Conservation (phyloP, 1,140 invertebrate species). For the Drusus annulatus region DNA sequence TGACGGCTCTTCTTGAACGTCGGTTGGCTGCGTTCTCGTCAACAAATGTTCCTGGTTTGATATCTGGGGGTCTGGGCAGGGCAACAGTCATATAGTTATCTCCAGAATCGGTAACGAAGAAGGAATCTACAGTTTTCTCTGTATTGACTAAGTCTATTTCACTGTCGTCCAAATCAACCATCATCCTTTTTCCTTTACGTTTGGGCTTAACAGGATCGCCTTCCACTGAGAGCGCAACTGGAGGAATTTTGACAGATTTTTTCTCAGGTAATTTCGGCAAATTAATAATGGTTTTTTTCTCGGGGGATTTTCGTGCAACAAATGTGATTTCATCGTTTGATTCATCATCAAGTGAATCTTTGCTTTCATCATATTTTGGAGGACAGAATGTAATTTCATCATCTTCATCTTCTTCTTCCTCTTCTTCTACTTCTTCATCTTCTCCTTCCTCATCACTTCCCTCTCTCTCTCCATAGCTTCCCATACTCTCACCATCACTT, state of each 20-base stretch:
- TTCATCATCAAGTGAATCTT: slow-evolving; percentile 24
- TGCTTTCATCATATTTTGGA: slow-evolving; percentile 5
- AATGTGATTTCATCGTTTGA: background rate
- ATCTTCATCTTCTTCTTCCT: slow-evolving; percentile 22
- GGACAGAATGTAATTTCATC: slow-evolving; percentile 13
- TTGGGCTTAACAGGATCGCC: slow-evolving; percentile 24
- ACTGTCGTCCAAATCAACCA: slow-evolving; percentile 58
- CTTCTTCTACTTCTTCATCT: background rate
- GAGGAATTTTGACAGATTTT: no score
- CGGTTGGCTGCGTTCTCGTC: slow-evolving; percentile 59
- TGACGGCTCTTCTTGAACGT: slow-evolving; percentile 65
- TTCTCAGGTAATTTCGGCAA: no score
- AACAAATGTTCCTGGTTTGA: background rate
- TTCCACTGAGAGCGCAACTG: no score
- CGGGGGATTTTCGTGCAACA: background rate
- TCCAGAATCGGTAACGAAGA: slow-evolving; percentile 73
- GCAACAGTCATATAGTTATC: slow-evolving; percentile 73
- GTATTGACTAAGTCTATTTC: slow-evolving; percentile 34
- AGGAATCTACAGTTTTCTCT: slow-evolving; percentile 70
- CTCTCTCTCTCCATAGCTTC: background rate
- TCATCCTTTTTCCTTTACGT: slow-evolving; percentile 55
- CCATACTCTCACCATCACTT: slow-evolving; percentile 25
- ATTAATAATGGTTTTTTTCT: background rate
- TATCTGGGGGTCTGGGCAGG: slow-evolving; percentile 63
- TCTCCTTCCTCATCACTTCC: slow-evolving; percentile 14